Base-by-base conservation (phyloP, 2,888 invertebrate species). In the Eucera pruinosa region DNA sequence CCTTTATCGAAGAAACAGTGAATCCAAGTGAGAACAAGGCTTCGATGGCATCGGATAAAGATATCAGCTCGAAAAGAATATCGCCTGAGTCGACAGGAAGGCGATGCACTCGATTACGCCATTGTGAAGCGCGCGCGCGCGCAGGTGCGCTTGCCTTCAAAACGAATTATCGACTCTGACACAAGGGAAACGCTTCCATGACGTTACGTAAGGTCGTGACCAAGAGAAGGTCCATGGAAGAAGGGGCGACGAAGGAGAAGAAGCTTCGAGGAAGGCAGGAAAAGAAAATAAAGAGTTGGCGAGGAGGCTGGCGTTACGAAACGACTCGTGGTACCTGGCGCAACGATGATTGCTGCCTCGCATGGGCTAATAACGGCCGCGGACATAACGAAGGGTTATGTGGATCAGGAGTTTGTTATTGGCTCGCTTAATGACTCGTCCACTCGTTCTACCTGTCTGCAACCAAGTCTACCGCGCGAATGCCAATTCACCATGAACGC, bases 311-410 rank as follows among this genome's bases (percentile, higher is more conserved):
- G 9, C 48, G 61, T 84, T 84, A 80, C 82, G 80, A 84, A 83
- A 84, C 77, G 65, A 65, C 66, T 47, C 47, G 60, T 76, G 64
- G 67, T 84, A 73, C 43, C 76, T 65, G 71, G 30, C 58, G 1
- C 62, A 54, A 45, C 83, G 72, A 78, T 80, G 86, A 85, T 84
- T 83, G 82, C 79, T 65, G 74, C 75, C 78, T 72, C 71, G 72
- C 67, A 64, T 71, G 61, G 54, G 57, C 75, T 85, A 86, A 84
- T 85, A 81, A 77, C 79, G 57, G 64, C 73, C 77, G 69, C 69
- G 72, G 61, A 73, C 74, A 62, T 86, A 83, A 85, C 83, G 81
- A 83, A 86, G 80, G 86, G 83, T 83, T 83, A 83, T 85, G 78
- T 70, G 82, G 70, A 82, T 78, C 84, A 73, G 69, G 74, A 78